Evolutionary conservation across 2,113 vertebrate genomes (phyloP).

Genomic region (Caretta caretta): DNA sequence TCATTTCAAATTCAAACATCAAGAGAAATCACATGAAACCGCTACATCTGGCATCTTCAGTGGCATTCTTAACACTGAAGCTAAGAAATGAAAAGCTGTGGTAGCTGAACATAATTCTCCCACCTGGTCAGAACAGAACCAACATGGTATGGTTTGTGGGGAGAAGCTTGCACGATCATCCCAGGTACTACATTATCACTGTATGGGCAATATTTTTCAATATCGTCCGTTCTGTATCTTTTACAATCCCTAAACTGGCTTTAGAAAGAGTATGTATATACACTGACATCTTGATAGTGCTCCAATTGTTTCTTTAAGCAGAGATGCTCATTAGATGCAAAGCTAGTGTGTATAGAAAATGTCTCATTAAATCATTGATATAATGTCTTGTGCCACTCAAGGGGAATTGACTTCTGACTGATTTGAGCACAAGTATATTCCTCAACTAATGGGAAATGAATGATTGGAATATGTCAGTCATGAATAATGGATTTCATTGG

Average conservation of each 20-base stretch:
- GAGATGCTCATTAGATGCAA: neutral
- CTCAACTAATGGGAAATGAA: constrained; percentile 16
- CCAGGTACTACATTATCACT: accelerated
- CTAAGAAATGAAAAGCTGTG: neutral
- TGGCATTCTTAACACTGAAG: neutral
- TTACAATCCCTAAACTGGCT: neutral
- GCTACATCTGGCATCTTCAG: accelerated
- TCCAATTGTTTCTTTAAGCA: neutral
- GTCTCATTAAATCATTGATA: constrained; percentile 20
- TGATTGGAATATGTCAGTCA: too few species aligned
- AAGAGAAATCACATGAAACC: neutral
- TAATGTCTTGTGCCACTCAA: constrained; percentile 31
- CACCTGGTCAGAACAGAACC: neutral
- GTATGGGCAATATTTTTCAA: neutral
- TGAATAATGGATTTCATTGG: constrained; percentile 42
- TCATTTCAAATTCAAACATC: neutral
- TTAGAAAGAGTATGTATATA: neutral
- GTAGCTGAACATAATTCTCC: neutral
- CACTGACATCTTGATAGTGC: accelerated
- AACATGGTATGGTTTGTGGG: accelerated
- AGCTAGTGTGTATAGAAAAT: neutral
- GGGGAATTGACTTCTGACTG: constrained; percentile 8
- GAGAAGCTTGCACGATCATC: neutral
- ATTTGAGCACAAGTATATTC: neutral
- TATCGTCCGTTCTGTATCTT: neutral